Conservation (phyloP, 2,113 vertebrate species). For the Aptenodytes patagonicus region DNA sequence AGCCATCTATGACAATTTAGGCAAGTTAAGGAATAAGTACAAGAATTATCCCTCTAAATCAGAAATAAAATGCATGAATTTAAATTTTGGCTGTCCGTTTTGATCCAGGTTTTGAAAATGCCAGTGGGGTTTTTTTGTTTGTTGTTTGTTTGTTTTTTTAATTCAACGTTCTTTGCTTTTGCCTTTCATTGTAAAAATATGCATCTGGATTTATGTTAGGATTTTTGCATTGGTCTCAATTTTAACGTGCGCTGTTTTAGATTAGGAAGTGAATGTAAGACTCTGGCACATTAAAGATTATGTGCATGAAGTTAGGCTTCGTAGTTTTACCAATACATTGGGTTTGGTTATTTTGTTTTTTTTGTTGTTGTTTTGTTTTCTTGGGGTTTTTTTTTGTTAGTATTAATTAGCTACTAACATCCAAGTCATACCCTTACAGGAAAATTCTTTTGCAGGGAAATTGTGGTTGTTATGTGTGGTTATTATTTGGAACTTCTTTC, state of each 20-base stretch:
- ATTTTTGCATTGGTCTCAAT: neutral
- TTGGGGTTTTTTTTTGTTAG: neutral
- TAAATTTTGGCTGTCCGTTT: neutral
- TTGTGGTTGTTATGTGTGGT: neutral
- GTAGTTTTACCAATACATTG: neutral
- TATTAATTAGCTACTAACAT: neutral
- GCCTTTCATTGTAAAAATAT: neutral
- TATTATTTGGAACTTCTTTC: neutral
- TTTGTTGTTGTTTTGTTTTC: neutral
- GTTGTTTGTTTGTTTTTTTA: neutral
- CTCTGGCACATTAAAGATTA: neutral
- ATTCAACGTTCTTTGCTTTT: neutral
- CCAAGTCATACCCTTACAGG: neutral
- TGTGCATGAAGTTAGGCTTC: neutral
- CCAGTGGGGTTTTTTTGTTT: accelerated
- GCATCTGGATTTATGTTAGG: neutral
- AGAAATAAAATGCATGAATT: neutral
- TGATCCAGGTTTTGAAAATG: neutral
- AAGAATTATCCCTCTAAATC: neutral
- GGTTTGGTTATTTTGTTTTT: neutral
- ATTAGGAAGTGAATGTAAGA: neutral
- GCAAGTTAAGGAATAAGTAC: neutral
- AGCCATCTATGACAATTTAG: neutral
- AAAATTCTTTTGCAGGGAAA: neutral
- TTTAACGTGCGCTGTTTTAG: neutral